Evolutionary conservation across 2,113 vertebrate genomes (phyloP), one percentile per base, ranked within the genome.

Genomic region (Melanerpes formicivorus): DNA sequence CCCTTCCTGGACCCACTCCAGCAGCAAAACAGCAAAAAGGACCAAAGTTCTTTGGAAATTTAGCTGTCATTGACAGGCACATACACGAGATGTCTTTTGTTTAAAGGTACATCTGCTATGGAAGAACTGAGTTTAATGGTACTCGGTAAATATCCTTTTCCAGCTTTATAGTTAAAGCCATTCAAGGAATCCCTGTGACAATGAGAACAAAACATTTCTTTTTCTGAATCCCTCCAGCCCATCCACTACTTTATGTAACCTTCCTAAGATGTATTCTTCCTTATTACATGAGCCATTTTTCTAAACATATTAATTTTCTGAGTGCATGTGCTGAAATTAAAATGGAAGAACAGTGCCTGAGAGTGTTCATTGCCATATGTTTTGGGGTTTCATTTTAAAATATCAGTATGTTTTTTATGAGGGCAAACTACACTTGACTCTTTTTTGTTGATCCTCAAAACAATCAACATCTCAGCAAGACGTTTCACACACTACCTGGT

Each of bases 21-120:
- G 52, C 70, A 2, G 0, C 4, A 2, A 13, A 60, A 64, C 10
- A 48, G 25, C 15, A 48, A 37, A 52, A 52, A 29, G 18, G 37
- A 65, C 18, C 10, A 0, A 10, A 18, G 27, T 59, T 18, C 50
- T 80, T n/a, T 60, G 32, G 34, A 40, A 13, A 8, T 66, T 85
- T 44, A 62, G 72, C 40, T 77, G 80, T 21, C 6, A 0, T 10
- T 34, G 81, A 6, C 77, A 72, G 54, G 52, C 62, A 81, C 74
- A 82, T 6, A 15, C 26, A 34, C 25, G 40, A 67, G 10, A 40
- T n/a, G 42, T 14, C 10, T 84, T 23, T 26, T 83, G 58, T 84
- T 87, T 84, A 64, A 94, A 95, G 85, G 76, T 74, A 91, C 73
- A 95, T 78, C 55, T 87, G 64, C 26, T 87, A 6, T 80, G 59